Evolutionary conservation across 2,113 vertebrate genomes (phyloP).

Genomic region (Eolophus roseicapilla): DNA sequence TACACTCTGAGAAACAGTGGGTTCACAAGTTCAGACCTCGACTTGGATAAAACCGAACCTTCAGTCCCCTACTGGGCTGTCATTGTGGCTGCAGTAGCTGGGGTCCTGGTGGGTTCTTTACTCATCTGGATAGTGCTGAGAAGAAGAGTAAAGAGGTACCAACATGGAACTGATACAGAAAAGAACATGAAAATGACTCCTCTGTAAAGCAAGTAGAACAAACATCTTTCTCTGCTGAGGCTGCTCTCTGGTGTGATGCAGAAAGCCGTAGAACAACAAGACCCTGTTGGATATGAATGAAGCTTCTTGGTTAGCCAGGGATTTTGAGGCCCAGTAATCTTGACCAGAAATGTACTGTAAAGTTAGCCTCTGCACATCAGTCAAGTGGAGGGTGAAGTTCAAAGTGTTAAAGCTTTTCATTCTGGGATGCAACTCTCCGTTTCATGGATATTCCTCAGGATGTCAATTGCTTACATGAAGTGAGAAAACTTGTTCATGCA

Average conservation of each 20-base stretch:
- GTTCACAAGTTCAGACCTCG: neutral
- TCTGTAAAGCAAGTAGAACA: neutral
- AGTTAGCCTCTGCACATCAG: neutral
- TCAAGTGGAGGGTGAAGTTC: neutral
- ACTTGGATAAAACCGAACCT: neutral
- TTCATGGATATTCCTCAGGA: neutral
- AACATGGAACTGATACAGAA: neutral
- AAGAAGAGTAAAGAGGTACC: conserved; percentile 16
- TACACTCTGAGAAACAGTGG: conserved; percentile 82
- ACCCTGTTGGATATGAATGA: neutral
- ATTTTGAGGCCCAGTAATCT: neutral
- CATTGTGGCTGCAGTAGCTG: conserved; percentile 69
- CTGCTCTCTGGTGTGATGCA: neutral
- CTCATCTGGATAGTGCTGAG: conserved; percentile 57
- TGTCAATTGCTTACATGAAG: neutral
- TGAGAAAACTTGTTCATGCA: neutral
- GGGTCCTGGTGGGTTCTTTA: conserved; percentile 72
- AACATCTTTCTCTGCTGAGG: neutral
- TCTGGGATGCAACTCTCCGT: neutral
- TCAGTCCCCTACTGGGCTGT: conserved; percentile 75
- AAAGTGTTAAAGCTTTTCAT: neutral
- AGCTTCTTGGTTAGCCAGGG: neutral
- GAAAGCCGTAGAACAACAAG: neutral
- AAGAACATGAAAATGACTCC: neutral
- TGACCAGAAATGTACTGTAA: neutral